Percentiles rank a stretch among this genome's conserved stretches.
Evolutionary conservation across 2,888 invertebrate species (phyloP).

Genomic region (Charanyca ferruginea): DNA sequence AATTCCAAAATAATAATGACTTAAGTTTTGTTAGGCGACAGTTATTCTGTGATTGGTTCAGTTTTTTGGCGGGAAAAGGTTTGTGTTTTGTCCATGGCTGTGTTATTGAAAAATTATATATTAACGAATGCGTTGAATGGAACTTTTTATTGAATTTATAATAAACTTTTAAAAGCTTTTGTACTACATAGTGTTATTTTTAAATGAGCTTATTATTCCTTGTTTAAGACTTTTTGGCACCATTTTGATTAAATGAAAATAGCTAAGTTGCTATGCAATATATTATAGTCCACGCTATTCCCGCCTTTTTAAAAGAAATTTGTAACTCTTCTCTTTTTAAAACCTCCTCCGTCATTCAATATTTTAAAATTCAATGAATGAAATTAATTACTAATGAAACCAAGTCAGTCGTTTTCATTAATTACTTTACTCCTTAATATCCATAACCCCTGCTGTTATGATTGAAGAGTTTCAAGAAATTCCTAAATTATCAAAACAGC

Average conservation of each 20-base stretch:
- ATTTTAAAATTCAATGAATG: slow-evolving; percentile 20
- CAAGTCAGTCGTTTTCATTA: slow-evolving; percentile 19
- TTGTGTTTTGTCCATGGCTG: slow-evolving; percentile 33
- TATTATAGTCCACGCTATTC: too few relatives aligned
- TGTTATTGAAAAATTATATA: slow-evolving; percentile 43
- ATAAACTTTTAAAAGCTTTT: slow-evolving; percentile 26
- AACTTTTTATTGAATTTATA: slow-evolving; percentile 34
- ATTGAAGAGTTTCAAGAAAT: slow-evolving; percentile 46
- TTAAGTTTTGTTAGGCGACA: slow-evolving; percentile 77
- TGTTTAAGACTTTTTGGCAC: not conserved
- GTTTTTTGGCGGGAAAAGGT: slow-evolving; percentile 50
- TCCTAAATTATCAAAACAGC: slow-evolving; percentile 46
- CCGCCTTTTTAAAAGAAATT: not conserved
- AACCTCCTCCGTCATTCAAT: not conserved
- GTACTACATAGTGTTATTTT: slow-evolving; percentile 33
- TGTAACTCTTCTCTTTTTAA: not conserved
- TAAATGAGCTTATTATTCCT: slow-evolving; percentile 5
- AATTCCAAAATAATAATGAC: slow-evolving; percentile 79
- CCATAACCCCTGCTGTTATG: slow-evolving; percentile 50
- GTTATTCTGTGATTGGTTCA: slow-evolving; percentile 65
- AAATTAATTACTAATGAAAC: slow-evolving; percentile 16
- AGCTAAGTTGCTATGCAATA: too few relatives aligned
- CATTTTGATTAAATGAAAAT: not conserved
- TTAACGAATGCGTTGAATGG: not conserved
- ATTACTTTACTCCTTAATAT: slow-evolving; percentile 12